These are phyloP conservation scores for Martes martes DNA, from an alignment of 2,113 vertebrate species.

Conservation along the genomic window DNA sequence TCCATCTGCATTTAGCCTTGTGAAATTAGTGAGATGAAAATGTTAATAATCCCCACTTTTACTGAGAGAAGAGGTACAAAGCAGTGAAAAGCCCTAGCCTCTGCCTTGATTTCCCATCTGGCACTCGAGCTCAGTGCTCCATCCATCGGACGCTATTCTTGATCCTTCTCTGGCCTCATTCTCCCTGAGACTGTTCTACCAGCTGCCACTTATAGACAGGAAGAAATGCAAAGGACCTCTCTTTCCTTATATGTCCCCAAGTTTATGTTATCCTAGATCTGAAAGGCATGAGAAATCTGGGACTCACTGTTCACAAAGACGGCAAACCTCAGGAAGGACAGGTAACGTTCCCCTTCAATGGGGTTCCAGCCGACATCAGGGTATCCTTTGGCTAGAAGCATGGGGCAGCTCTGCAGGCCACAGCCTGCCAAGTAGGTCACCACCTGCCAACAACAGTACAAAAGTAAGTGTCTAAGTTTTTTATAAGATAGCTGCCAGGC, in stretches of 20 bases:
- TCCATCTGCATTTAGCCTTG: neutral
- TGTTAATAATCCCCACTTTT: neutral
- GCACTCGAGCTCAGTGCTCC: neutral
- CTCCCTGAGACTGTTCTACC: neutral
- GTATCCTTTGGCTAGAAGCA: conserved; percentile 95
- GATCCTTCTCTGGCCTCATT: neutral
- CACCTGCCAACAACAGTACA: conserved; percentile 84
- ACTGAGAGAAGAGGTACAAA: neutral
- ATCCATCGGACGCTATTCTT: neutral
- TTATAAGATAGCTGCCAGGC: neutral
- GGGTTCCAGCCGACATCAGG: conserved; percentile 99
- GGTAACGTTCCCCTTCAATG: conserved; percentile 97
- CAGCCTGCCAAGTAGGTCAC: conserved; percentile 97
- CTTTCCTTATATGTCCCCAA: neutral
- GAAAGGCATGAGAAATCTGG: neutral
- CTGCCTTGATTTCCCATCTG: neutral
- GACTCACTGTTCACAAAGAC: conserved; percentile 97
- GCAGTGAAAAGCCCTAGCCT: neutral
- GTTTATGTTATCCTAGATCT: neutral
- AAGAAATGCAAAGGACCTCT: neutral
- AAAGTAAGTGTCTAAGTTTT: neutral
- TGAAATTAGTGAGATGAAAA: neutral
- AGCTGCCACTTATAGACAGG: neutral
- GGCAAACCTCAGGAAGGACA: conserved; percentile 97
- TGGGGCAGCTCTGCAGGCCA: conserved; percentile 96